Base-by-base conservation (phyloP, 1,140 invertebrate genomes). In the Palaemon carinicauda region DNA sequence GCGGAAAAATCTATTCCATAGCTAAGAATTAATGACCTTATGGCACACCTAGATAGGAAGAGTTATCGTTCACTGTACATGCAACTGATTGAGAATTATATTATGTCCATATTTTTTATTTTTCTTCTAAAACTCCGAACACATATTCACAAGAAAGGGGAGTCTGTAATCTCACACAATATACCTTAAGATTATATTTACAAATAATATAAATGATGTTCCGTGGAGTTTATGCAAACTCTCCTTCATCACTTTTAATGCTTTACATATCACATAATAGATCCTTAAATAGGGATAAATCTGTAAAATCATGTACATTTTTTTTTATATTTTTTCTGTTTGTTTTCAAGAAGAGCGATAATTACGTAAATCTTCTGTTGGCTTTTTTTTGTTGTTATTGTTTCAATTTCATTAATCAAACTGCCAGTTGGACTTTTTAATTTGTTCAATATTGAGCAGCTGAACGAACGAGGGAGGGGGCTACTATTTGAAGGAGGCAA, bases 181-280 rank as follows among this genome's bases (percentile, higher is more conserved):
- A 73, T 1, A 24, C 84, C 84, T 86, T 86, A 86, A 86, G 53
- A 73, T 73, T 86, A 86, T 86, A 86, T 86, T 80, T 86, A 86
- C 84, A 86, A 79, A 80, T 86, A 80, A 86, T 86, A 86, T 86
- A 53, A 86, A 21, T 86, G 41, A 85, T 85, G 75, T 60, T 80
- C 51, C 60, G 33, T 53, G 41, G 78, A 80, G 65, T 41, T 53
- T 80, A 71, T 41, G 51, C 65, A 69, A 69, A 24, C 54, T 69
- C 52, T 33, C 12, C n/a, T n/a, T 86, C 84, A 53, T 86, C 65
- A 73, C 69, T 53, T 33, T n/a, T 86, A 79, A 79, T 86, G 84
- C 84, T 86, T 86, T 86, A 86, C 84, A 86, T 86, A 86, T 86
- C 84, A 86, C 84, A 86, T 86, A 86, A 86, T 78, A 86, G 84